phyloP scores from a whole-genome alignment of 2,797 vertebrate species.

The Loris lydekkerianus region DNA sequence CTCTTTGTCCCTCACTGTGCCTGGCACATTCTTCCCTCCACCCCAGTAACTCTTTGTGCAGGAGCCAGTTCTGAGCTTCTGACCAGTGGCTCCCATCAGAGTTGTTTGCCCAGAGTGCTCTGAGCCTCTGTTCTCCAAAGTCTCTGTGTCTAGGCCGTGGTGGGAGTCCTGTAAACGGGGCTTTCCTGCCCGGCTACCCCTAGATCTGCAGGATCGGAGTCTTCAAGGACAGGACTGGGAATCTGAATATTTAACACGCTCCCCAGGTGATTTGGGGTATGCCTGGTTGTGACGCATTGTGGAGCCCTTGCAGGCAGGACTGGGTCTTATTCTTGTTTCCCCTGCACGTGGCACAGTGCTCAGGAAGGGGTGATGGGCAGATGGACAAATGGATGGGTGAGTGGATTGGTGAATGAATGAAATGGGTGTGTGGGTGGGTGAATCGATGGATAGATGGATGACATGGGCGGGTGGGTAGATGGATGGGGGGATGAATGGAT shows the following conservation, averaged over 20 bases:
- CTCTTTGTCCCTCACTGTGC: background rate
- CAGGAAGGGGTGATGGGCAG: background rate
- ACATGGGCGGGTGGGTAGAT: no score
- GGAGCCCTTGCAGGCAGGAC: background rate
- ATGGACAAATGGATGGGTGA: background rate
- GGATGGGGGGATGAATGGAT: background rate
- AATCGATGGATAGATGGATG: background rate
- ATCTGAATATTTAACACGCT: background rate
- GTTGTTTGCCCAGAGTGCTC: background rate
- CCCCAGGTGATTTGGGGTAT: background rate
- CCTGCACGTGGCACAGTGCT: background rate
- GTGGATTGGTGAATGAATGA: background rate
- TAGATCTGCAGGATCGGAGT: background rate
- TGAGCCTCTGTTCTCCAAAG: background rate
- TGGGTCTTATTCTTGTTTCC: background rate
- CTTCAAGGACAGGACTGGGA: background rate
- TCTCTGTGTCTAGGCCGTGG: no score
- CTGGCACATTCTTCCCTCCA: background rate
- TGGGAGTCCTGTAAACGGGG: background rate
- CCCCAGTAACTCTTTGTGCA: background rate
- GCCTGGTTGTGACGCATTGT: no score
- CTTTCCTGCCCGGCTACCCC: background rate
- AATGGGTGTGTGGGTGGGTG: background rate
- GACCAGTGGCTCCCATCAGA: background rate
- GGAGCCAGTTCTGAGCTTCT: no score